Evolutionary conservation across 2,797 vertebrate species (phyloP).

Genomic region (Phaenicophaeus curvirostris): DNA sequence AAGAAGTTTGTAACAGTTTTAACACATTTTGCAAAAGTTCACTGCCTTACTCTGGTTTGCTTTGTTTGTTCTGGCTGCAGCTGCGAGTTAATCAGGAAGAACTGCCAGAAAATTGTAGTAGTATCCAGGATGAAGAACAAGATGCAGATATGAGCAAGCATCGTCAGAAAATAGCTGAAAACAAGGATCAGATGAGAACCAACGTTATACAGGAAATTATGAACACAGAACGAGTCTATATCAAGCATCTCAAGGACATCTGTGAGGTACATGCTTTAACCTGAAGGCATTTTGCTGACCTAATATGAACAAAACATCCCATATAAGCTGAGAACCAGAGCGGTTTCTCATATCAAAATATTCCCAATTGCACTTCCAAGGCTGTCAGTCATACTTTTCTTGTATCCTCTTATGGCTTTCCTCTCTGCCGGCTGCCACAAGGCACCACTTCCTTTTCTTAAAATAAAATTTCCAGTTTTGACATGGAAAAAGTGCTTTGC

Average conservation of each 20-base stretch:
- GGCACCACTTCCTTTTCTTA: neutral
- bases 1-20: neutral
- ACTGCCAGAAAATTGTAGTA: constrained; percentile 81
- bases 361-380: neutral
- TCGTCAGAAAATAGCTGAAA: constrained; percentile 82
- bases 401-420: neutral
- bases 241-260: constrained; percentile 97
- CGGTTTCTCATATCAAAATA: neutral
- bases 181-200: constrained; percentile 95
- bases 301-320: neutral
- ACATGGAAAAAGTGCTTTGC: neutral
- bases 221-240: constrained; percentile 96
- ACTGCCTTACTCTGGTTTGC: neutral
- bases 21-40: neutral
- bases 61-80: constrained; percentile 73
- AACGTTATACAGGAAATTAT: constrained; percentile 98
- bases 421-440: neutral
- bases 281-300: neutral
- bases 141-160: constrained; percentile 72
- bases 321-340: neutral
- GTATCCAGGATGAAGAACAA: constrained; percentile 82
- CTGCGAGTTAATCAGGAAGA: constrained; percentile 97
- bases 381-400: neutral
- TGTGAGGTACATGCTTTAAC: constrained; percentile 84
- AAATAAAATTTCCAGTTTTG: neutral